These are phyloP conservation scores for Platorchestia sp. DNA, from an alignment of 1,140 invertebrate species.

Conservation along the genomic window DNA sequence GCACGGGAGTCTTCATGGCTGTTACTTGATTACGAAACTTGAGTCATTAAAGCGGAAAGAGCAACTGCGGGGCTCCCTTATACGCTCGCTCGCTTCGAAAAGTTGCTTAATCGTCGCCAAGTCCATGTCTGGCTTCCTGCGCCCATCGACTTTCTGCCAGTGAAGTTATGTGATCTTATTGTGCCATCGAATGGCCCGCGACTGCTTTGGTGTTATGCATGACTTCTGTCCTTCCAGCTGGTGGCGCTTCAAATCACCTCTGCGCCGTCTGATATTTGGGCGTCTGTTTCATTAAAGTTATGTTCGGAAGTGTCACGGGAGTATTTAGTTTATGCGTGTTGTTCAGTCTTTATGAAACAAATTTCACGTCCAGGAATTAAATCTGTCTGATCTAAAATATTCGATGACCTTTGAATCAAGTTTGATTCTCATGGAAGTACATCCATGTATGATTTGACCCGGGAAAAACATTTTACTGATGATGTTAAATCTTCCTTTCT, in stretches of 20 bases:
- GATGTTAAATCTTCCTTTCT: too few relatives aligned
- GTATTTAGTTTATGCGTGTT: not conserved
- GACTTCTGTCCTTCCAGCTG: not conserved
- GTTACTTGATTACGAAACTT: conserved; percentile 44
- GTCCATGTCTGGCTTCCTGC: not conserved
- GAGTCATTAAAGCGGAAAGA: conserved; percentile 28
- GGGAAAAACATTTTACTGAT: too few relatives aligned
- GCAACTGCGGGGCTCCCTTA: conserved; percentile 19
- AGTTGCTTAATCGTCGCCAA: conserved; percentile 13
- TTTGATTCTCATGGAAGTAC: too few relatives aligned
- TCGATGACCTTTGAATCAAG: too few relatives aligned
- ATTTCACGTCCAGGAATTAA: too few relatives aligned
- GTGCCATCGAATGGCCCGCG: not conserved
- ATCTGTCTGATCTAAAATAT: too few relatives aligned
- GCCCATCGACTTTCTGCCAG: not conserved
- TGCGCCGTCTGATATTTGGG: not conserved
- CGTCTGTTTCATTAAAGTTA: not conserved
- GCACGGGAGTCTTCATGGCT: conserved; percentile 10
- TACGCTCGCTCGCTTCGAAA: not conserved
- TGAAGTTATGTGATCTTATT: not conserved
- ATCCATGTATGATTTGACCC: too few relatives aligned
- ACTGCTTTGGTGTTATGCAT: not conserved
- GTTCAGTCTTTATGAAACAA: too few relatives aligned
- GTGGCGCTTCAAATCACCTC: not conserved
- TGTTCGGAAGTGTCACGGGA: not conserved